Conservation (phyloP, 2,797 vertebrate species). For the Tenualosa ilisha region DNA sequence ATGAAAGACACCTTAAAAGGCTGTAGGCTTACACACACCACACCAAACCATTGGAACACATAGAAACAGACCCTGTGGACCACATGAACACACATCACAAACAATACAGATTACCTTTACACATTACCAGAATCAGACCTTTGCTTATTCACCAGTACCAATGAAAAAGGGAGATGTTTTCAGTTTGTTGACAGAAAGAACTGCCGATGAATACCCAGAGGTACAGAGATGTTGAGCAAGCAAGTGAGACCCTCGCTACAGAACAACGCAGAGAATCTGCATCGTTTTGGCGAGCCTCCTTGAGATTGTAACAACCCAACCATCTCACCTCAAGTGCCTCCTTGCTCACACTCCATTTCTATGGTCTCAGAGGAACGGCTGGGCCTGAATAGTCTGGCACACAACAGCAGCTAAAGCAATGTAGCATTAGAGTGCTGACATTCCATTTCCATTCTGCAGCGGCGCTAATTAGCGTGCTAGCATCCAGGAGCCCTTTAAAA, state of each 20-base stretch:
- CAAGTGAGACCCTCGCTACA: background rate
- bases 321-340: background rate
- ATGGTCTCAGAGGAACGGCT: background rate
- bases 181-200: too few relatives aligned
- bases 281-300: background rate
- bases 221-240: background rate
- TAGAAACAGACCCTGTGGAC: too few relatives aligned
- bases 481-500: background rate
- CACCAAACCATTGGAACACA: too few relatives aligned
- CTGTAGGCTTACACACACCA: too few relatives aligned
- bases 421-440: conserved; percentile 1
- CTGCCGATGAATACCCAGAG: background rate
- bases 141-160: too few relatives aligned
- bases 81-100: too few relatives aligned
- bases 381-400: background rate
- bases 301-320: background rate
- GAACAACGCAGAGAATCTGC: too few relatives aligned
- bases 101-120: too few relatives aligned
- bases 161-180: too few relatives aligned
- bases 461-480: background rate
- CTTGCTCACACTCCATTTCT: background rate
- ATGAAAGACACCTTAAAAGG: too few relatives aligned
- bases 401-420: background rate
- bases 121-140: too few relatives aligned
- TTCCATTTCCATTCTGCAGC: conserved; percentile 15